These are phyloP conservation scores for Cyclargus thomasi DNA, from an alignment of 1,140 invertebrate species.

Conservation along the genomic window DNA sequence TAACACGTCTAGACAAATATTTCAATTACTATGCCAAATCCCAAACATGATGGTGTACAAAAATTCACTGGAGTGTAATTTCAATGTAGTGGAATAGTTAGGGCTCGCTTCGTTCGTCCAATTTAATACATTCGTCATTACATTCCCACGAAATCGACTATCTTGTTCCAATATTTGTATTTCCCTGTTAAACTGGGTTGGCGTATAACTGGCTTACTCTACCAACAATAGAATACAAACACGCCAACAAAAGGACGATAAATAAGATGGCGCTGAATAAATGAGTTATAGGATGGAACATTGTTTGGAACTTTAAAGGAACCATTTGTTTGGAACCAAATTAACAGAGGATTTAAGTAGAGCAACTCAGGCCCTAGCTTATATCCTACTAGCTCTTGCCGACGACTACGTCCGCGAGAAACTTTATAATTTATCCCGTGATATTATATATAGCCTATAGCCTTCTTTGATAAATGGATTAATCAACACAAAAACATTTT, in stretches of 20 bases:
- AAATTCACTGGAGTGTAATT: no score
- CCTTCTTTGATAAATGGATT: no score
- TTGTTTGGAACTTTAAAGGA: background rate
- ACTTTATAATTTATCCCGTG: no score
- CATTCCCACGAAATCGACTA: background rate
- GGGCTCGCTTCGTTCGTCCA: background rate
- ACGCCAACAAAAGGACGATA: background rate
- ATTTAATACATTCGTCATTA: background rate
- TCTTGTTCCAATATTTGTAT: slow-evolving; percentile 1
- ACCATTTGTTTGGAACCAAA: background rate
- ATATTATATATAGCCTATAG: no score
- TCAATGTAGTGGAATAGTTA: no score
- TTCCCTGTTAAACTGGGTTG: background rate
- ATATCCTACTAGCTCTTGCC: no score
- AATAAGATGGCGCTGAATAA: slow-evolving; percentile 2
- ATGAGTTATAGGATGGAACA: background rate
- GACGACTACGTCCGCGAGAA: no score
- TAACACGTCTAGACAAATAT: no score
- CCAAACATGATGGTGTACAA: no score
- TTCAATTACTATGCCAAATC: no score
- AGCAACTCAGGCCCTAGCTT: background rate
- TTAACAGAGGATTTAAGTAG: background rate
- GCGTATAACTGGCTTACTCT: background rate
- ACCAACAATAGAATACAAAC: slow-evolving; percentile 5
- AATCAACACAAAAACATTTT: no score